Evolutionary conservation across 2,797 vertebrate genomes (phyloP), one percentile per base, ranked within the genome.

Genomic region (Crypturellus tataupa): DNA sequence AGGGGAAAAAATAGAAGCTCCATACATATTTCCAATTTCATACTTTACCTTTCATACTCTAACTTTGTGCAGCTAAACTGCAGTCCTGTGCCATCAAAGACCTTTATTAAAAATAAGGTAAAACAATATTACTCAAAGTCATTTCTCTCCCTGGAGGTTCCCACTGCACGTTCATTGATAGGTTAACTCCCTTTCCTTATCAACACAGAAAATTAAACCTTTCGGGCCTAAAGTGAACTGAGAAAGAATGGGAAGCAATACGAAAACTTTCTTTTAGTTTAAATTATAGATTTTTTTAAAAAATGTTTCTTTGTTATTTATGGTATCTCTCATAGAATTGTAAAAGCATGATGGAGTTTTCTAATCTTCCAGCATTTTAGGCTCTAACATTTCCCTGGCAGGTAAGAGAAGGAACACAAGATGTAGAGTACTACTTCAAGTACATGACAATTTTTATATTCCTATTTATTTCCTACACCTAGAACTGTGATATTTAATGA

Each of bases 151-250:
- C 78, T 53, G 53, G 78, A 91, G 94, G 80, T 73, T 77, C 2
- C 2, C 49, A 25, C 63, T 67, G 67, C 59, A 76, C n/a, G 20
- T 64, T 77, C 56, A 25, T 23, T 77, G 85, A 75, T 76, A 94
- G 33, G 20, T 35, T 60, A 33, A 14, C 16, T 93, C 25, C 8
- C 25, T 91, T 85, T 73, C 37, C 63, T 10, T 89, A 59, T 75
- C 90, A 89, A 85, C n/a, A 87, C 15, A 94, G 93, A 80, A 87
- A 81, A 95, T 75, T 69, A 96, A 90, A 93, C 19, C 24, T 91
- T 83, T 79, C 59, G 89, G 84, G 33, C 51, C 70, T 65, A 37
- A 91, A 89, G 35, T 84, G 89, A 96, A 89, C 56, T 64, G 53
- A 92, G 68, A 59, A 80, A 68, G 29, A 80, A 24, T 39, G 67